Conservation (phyloP, 2,888 invertebrate genomes). For the Folsomia manolachei region DNA sequence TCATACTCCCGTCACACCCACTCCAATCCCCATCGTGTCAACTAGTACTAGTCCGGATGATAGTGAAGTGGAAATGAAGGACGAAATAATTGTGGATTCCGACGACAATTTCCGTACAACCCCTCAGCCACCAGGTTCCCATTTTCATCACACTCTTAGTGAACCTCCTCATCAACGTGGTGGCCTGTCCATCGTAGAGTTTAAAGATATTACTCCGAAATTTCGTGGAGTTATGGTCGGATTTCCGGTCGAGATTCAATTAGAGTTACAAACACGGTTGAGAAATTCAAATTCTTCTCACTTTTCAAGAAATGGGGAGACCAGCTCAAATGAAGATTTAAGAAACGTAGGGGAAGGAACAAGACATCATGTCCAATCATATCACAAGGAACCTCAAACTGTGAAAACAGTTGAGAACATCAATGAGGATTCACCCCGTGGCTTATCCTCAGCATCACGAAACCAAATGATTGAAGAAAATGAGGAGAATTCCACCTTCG, state of each 20-base stretch:
- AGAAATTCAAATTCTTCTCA: constrained; percentile 31
- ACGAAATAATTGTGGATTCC: constrained; percentile 35
- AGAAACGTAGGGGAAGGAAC: background rate
- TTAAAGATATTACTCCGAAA: constrained; percentile 50
- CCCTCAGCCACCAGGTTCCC: constrained; percentile 7
- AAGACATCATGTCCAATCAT: too few species aligned
- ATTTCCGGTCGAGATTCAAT: constrained; percentile 50
- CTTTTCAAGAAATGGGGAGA: constrained; percentile 3
- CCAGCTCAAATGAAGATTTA: background rate
- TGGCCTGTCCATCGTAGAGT: constrained; percentile 42
- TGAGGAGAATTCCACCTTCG: constrained; percentile 51
- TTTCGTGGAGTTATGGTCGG: constrained; percentile 42
- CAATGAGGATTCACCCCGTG: background rate
- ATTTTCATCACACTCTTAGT: background rate
- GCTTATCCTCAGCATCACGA: background rate
- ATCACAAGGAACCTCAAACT: background rate
- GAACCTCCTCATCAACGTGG: constrained; percentile 20
- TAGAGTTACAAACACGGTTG: constrained; percentile 48
- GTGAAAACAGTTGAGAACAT: background rate
- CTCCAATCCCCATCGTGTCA: too few species aligned
- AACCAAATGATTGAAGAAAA: constrained; percentile 6
- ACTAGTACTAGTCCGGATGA: constrained; percentile 38
- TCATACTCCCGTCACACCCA: constrained; percentile 43
- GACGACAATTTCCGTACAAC: constrained; percentile 33
- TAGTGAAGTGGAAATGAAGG: constrained; percentile 25